Evolutionary conservation across 2,797 vertebrate genomes (phyloP).

Genomic region (Coregonus ussuriensis): DNA sequence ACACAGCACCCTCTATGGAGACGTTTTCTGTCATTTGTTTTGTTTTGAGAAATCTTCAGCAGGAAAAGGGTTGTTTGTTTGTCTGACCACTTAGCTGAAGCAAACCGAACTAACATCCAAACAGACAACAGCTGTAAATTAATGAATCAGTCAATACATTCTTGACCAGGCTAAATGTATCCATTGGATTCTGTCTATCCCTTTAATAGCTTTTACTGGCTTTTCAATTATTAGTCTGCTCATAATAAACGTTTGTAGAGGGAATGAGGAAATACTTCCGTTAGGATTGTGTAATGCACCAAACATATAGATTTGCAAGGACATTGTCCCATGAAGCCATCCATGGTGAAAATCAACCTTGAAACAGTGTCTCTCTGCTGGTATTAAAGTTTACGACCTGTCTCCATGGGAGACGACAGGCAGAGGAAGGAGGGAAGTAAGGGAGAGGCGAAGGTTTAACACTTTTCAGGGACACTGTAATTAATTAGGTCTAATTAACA

Average conservation of each 20-base stretch:
- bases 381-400: conserved; percentile 16
- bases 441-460: conserved; percentile 41
- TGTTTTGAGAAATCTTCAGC: neutral
- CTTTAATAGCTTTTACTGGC: conserved; percentile 18
- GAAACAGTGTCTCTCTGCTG: conserved; percentile 7
- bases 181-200: neutral
- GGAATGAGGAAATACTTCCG: neutral
- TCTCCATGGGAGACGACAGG: conserved; percentile 11
- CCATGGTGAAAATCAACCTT: conserved; percentile 20
- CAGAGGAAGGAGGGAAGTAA: neutral
- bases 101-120: neutral
- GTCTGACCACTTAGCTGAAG: neutral
- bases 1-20: neutral
- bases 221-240: conserved; percentile 12
- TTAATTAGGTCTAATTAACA: conserved; percentile 73
- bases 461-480: conserved; percentile 52
- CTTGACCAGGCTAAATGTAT: conserved; percentile 22
- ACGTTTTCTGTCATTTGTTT: too few relatives aligned
- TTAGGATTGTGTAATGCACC: neutral
- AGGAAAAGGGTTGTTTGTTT: neutral
- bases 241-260: neutral
- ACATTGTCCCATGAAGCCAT: neutral
- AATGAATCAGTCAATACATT: conserved; percentile 25
- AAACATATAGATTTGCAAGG: conserved; percentile 12
- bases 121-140: conserved; percentile 29